Base-by-base conservation (phyloP, 2,888 invertebrate species). In the Zaprionus lineosus region DNA sequence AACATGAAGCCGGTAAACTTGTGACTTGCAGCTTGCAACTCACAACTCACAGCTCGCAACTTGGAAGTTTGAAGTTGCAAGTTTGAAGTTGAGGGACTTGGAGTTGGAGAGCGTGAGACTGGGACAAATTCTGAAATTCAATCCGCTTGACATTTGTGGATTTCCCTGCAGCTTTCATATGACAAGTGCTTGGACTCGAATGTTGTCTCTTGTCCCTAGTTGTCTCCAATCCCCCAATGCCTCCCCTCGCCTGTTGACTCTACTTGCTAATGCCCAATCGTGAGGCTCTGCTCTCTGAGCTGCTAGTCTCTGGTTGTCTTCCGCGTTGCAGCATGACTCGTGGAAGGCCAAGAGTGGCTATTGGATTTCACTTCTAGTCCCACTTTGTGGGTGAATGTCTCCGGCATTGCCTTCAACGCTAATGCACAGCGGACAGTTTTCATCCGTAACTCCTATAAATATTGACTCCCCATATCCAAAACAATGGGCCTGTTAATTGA, bases 401-500 rank as follows among this genome's bases (percentile, higher is more conserved):
- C 28, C 24, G 24, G 40, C n/a, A n/a, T n/a, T n/a, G n/a, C n/a
- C n/a, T n/a, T n/a, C n/a, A n/a, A n/a, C n/a, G n/a, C 31, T 56
- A 57, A 53, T 67, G 53, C 52, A 51, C 29, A 68, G 15, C 15
- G 26, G 15, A 64, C 72, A 76, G 52, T 60, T n/a, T n/a, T n/a
- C 59, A 48, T 47, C 37, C 62, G 44, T 37, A 14, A 39, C 21
- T 51, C 44, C 55, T 21, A 51, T 37, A 48, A 57, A 72, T 72
- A 76, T 68, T 72, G 58, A 36, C 31, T 18, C 15, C 18, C 31
- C 16, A 11, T 46, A 36, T 14, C 46, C 39, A 51, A 43, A 73
- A 78, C 78, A 78, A 78, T 81, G 57, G 74, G 16, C 24, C 31
- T 31, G 64, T 73, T 78, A 81, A 78, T 78, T 78, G 74, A 77